These are phyloP conservation scores for Dunckerocampus dactyliophorus DNA, from an alignment of 2,113 vertebrate genomes.

Conservation along the genomic window DNA sequence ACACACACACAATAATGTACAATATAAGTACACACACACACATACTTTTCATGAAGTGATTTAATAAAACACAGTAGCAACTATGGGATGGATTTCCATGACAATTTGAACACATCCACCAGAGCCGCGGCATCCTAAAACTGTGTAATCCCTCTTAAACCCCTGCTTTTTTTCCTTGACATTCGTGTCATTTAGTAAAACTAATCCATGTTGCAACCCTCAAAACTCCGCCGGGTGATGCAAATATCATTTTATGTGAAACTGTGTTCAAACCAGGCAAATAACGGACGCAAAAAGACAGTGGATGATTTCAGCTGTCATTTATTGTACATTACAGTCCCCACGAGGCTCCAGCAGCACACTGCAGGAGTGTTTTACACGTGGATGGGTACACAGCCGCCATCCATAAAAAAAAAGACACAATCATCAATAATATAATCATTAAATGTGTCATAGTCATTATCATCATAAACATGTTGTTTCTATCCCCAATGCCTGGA, in stretches of 20 bases:
- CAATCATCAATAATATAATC: constrained; percentile 54
- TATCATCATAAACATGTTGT: constrained; percentile 24
- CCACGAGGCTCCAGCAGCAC: constrained; percentile 61
- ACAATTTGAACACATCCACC: neutral
- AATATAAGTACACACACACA: neutral
- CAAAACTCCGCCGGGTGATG: neutral
- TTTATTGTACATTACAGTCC: constrained; percentile 75
- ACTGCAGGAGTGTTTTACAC: constrained; percentile 53
- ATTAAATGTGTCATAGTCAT: constrained; percentile 56
- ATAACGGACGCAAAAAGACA: constrained; percentile 9
- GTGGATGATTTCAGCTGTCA: constrained; percentile 35
- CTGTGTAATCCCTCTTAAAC: neutral
- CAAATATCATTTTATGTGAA: no score
- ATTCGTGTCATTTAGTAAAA: constrained; percentile 6
- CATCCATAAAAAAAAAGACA: constrained; percentile 58
- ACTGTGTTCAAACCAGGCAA: neutral
- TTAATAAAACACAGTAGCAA: neutral
- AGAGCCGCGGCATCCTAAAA: neutral
- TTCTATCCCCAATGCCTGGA: constrained; percentile 27
- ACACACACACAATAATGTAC: neutral
- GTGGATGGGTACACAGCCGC: constrained; percentile 48
- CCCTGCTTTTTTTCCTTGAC: neutral
- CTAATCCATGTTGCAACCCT: neutral
- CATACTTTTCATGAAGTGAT: neutral
- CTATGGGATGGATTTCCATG: neutral